A percentile compares a stretch with the other conserved stretches of the same genome.
Conservation (phyloP, 1,140 invertebrate species). For the Calycopis cecrops region DNA sequence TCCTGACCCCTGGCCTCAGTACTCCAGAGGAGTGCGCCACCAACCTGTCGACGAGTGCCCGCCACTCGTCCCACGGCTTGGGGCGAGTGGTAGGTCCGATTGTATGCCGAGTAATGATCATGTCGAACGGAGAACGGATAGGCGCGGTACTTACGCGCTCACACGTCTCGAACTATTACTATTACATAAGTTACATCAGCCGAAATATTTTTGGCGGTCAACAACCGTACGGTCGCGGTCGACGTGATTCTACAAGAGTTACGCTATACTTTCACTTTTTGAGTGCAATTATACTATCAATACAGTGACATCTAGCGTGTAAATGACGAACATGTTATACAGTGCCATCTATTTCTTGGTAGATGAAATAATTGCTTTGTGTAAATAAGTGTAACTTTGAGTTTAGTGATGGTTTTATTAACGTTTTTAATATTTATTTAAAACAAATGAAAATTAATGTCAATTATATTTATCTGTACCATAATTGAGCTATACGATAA, state of each 20-base stretch:
- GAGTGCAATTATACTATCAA: conserved; percentile 14
- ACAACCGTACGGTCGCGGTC: conserved; percentile 54
- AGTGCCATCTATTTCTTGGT: conserved; percentile 35
- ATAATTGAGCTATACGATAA: background rate
- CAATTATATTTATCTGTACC: background rate
- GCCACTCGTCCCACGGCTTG: too few relatives aligned
- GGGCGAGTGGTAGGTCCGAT: too few relatives aligned
- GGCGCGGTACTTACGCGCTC: too few relatives aligned
- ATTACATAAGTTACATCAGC: conserved; percentile 45
- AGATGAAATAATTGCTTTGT: conserved; percentile 9
- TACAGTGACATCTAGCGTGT: conserved; percentile 27
- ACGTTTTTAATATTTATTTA: background rate
- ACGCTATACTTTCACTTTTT: conserved; percentile 48
- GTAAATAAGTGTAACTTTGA: background rate
- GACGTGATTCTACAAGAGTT: conserved; percentile 37
- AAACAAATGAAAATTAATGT: background rate
- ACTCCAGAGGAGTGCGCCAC: too few relatives aligned
- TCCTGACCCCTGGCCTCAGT: too few relatives aligned
- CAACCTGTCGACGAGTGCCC: too few relatives aligned
- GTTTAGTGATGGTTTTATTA: background rate
- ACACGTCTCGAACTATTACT: conserved; percentile 1
- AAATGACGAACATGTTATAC: background rate
- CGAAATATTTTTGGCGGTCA: conserved; percentile 56
- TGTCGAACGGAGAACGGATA: too few relatives aligned
- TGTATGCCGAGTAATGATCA: too few relatives aligned